A percentile compares a stretch with the other conserved stretches of the same genome.
Conservation (phyloP, 2,888 invertebrate genomes). For the Mimas tiliae region DNA sequence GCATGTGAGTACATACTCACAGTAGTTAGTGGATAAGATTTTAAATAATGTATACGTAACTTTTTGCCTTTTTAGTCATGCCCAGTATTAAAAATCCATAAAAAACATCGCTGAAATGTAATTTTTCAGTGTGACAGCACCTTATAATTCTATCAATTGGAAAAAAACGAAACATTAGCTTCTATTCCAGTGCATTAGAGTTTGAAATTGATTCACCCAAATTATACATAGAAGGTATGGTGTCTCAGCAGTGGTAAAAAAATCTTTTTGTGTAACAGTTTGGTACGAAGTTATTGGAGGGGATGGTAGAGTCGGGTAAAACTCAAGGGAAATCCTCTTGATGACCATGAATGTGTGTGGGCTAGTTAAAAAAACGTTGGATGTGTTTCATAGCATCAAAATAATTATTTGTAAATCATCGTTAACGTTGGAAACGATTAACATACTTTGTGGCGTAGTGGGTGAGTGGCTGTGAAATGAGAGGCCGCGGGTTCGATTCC, state of each 20-base stretch:
- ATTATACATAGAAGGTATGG: neutral
- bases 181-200: neutral
- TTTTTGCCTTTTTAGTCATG: too few relatives aligned
- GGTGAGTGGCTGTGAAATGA: too few relatives aligned
- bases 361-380: neutral
- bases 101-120: too few relatives aligned
- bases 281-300: neutral
- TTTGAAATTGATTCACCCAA: constrained; percentile 2
- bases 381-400: neutral
- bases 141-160: neutral
- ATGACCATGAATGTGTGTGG: neutral
- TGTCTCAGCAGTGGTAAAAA: neutral
- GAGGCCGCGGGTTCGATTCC: too few relatives aligned
- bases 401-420: too few relatives aligned
- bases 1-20: too few relatives aligned
- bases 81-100: too few relatives aligned
- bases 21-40: too few relatives aligned
- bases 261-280: neutral
- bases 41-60: too few relatives aligned
- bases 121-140: neutral
- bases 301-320: neutral
- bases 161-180: neutral
- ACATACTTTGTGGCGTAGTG: too few relatives aligned
- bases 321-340: neutral
- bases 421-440: too few relatives aligned